Base-by-base conservation (phyloP, 2,113 vertebrate genomes). In the Mixornis gularis region DNA sequence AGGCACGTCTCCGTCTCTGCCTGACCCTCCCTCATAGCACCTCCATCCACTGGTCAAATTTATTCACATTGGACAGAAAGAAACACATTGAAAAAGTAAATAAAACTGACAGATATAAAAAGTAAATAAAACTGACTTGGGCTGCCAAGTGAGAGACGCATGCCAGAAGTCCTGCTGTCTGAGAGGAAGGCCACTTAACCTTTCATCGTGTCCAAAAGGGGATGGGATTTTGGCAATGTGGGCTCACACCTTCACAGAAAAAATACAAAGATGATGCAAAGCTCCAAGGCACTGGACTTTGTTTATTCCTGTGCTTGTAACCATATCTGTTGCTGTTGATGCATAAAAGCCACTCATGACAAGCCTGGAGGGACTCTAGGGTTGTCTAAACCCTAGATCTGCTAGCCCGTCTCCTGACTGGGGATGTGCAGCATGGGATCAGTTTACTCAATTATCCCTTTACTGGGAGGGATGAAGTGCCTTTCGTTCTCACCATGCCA, bases 401-500 rank as follows among this genome's bases (percentile, higher is more conserved):
- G 29, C 11, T 34, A 66, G 24, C 24, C 26, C 20, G 34, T 66
- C n/a, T 46, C 29, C 43, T 38, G 36, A 44, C 48, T 56, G n/a
- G 6, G 26, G 11, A 38, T 11, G 10, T 9, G 51, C 19, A 80
- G 38, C 16, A 10, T 13, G 13, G 55, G 16, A 41, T 27, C 24
- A 12, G 4, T 51, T 83, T 74, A 20, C 10, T 49, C n/a, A 30
- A 10, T 7, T 24, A 3, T 2, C 34, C 13, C 46, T 44, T 51
- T 30, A 3, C 4, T 56, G 21, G 22, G 21, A 60, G 25, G 16
- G 14, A 20, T 20, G 25, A 41, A 27, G 20, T 13, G 43, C 22
- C 13, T 59, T 70, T 44, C 13, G n/a, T 36, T 76, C 79, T 62
- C 0, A 0, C 22, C 12, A 11, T 3, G 4, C 13, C 0, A 0